phyloP scores from a whole-genome alignment of 1,140 invertebrate species.

The Plutomurus gul region DNA sequence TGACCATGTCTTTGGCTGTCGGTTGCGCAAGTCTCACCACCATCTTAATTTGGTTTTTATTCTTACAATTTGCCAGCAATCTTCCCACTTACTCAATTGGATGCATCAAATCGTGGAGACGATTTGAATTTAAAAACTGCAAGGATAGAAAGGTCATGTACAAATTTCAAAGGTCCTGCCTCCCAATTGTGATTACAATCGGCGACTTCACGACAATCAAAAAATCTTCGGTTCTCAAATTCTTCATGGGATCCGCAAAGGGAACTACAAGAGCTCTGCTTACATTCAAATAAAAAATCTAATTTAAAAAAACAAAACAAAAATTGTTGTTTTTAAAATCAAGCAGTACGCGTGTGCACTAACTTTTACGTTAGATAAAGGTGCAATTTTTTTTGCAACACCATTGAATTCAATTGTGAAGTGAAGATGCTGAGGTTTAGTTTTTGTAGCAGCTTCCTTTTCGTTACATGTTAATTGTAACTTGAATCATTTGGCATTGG shows the following conservation, averaged over 20 bases:
- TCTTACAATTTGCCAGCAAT: background rate
- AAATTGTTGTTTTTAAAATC: no score
- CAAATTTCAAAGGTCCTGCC: background rate
- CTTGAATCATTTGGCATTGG: no score
- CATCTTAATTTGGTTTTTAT: background rate
- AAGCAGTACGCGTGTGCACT: no score
- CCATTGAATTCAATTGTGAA: no score
- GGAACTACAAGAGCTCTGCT: background rate
- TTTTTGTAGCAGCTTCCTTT: no score
- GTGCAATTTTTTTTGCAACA: no score
- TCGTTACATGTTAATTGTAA: no score
- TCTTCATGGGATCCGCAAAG: background rate
- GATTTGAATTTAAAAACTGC: background rate
- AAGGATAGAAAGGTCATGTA: background rate
- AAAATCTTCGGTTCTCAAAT: background rate
- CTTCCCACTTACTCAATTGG: background rate
- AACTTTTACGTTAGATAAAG: no score
- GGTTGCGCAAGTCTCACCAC: background rate
- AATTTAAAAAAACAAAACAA: no score
- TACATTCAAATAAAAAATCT: background rate
- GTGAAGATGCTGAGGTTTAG: no score
- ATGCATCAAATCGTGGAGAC: background rate
- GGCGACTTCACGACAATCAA: background rate
- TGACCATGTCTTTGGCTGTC: background rate
- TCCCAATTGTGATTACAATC: background rate